Evolutionary conservation across 2,797 vertebrate genomes (phyloP), one percentile per base, ranked within the genome.

Genomic region (Lerista edwardsae): DNA sequence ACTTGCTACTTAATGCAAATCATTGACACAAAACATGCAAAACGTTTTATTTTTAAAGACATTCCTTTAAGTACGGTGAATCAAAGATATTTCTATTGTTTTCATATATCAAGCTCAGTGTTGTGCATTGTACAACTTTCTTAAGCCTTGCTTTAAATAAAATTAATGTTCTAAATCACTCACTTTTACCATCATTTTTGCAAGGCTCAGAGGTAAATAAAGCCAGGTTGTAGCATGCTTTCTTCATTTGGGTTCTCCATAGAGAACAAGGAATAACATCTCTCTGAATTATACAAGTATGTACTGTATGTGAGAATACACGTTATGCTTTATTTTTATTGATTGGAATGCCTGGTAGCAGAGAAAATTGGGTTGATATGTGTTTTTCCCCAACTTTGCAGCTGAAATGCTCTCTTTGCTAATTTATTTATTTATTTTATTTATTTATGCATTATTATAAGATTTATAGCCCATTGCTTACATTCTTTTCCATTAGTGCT

Each of bases 141-240:
- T 34, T 19, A 14, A 47, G 29, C 29, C 86, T n/a, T 27, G 44
- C 27, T 55, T 84, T 74, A 39, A 82, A 83, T 72, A 86, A 51
- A 82, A 68, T 36, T 77, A 68, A 83, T 41, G 81, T 83, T 92
- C 89, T 85, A 88, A 90, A 83, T 73, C 4, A 86, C 82, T 83
- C 80, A 47, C 34, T 83, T 80, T 85, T 69, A 80, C 29, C 14
- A 68, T 69, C 77, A 78, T 36, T 84, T 84, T 86, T 77, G 17
- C 59, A 73, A 0, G 79, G 62, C 69, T 71, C 65, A 88, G 87
- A 87, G 12, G 21, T 34, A 65, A 61, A 76, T n/a, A 55, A 19
- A 23, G 17, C 3, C 41, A 67, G 15, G 19, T n/a, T 71, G 29
- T 61, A 36, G 55, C 29, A 2, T 8, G 77, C 11, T 64, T 73